Evolutionary conservation across 2,888 invertebrate genomes (phyloP).

Genomic region (Brenthis hecate): DNA sequence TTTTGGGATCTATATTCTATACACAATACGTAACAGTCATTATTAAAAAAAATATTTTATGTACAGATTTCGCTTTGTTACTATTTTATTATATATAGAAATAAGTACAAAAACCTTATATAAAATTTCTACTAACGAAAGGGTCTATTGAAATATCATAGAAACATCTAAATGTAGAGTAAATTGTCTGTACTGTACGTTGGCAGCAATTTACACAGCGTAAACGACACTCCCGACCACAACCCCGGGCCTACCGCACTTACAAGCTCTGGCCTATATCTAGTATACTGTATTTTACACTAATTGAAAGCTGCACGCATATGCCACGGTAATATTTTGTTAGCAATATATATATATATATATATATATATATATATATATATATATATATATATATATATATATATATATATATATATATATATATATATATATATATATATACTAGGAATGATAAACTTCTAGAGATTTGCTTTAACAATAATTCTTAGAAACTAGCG

Average conservation of each 20-base stretch:
- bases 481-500: too few relatives aligned
- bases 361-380: too few relatives aligned
- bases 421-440: too few relatives aligned
- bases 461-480: too few relatives aligned
- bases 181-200: slow-evolving; percentile 1
- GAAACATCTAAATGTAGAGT: background rate
- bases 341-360: too few relatives aligned
- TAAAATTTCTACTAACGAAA: background rate
- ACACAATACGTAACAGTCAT: too few relatives aligned
- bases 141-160: slow-evolving; percentile 16
- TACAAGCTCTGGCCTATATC: slow-evolving; percentile 12
- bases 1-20: too few relatives aligned
- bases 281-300: slow-evolving; percentile 9
- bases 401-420: too few relatives aligned
- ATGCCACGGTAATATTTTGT: background rate
- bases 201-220: slow-evolving; percentile 20
- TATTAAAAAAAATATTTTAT: too few relatives aligned
- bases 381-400: too few relatives aligned
- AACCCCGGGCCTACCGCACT: slow-evolving; percentile 18
- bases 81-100: background rate
- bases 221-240: slow-evolving; percentile 20
- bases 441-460: too few relatives aligned
- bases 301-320: slow-evolving; percentile 3
- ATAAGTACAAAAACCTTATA: background rate
- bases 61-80: background rate